A percentile compares a stretch with the other conserved stretches of the same genome.
phyloP scores from a whole-genome alignment of 2,888 invertebrate genomes.

The Clanis bilineata region DNA sequence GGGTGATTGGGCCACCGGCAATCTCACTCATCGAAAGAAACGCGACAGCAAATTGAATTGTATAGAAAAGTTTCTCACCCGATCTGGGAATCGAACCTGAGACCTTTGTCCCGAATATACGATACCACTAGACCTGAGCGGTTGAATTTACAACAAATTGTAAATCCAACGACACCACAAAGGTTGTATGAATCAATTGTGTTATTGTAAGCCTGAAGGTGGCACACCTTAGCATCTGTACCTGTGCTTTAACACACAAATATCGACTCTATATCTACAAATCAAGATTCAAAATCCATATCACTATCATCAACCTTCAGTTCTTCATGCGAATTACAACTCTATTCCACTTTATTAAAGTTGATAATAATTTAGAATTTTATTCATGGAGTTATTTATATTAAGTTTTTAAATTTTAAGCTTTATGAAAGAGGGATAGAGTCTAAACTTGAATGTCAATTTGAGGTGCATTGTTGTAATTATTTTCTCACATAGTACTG shows the following conservation, averaged over 20 bases:
- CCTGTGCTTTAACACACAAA: background rate
- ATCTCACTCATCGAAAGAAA: no score
- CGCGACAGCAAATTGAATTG: no score
- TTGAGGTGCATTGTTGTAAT: background rate
- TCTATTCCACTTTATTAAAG: background rate
- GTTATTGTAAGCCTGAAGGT: background rate
- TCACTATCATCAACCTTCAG: background rate
- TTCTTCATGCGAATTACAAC: background rate
- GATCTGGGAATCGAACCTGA: no score
- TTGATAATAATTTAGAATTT: background rate
- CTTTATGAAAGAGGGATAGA: background rate
- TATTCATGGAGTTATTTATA: background rate
- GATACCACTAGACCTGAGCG: no score
- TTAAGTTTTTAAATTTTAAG: background rate
- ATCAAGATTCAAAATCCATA: background rate
- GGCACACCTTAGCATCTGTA: slow-evolving; percentile 6
- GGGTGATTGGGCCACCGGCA: no score
- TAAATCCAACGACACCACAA: background rate
- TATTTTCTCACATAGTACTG: background rate
- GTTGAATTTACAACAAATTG: background rate
- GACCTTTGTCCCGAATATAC: no score
- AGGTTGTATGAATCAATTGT: slow-evolving; percentile 6
- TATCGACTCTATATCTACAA: background rate
- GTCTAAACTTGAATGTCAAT: background rate
- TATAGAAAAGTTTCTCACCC: no score